Conservation (phyloP, 2,888 invertebrate genomes). For the Acholoe squamosa region DNA sequence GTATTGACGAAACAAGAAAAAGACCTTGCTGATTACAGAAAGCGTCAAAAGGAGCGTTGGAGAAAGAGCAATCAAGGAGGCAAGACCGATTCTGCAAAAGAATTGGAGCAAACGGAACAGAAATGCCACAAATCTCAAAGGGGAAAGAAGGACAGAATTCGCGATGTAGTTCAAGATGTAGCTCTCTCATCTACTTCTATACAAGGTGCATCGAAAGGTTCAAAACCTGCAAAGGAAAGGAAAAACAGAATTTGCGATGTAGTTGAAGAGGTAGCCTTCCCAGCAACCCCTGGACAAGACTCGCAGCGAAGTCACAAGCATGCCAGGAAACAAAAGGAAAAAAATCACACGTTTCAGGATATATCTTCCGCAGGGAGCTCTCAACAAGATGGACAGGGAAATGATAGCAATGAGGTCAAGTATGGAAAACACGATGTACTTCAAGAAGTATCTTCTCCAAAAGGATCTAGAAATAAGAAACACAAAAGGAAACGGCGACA, state of each 20-base stretch:
- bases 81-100: no score
- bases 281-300: not conserved
- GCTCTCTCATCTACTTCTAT: no score
- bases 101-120: no score
- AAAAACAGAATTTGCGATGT: no score
- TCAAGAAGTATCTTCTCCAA: not conserved
- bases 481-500: not conserved
- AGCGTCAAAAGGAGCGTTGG: constrained; percentile 10
- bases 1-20: constrained; percentile 1
- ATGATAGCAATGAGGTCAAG: no score
- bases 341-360: not conserved
- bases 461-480: not conserved
- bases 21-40: constrained; percentile 30
- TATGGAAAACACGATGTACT: not conserved
- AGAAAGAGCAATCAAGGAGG: not conserved
- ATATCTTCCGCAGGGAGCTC: not conserved
- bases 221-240: no score
- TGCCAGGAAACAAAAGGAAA: not conserved
- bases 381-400: no score
- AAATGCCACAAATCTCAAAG: no score
- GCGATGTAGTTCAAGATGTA: no score
- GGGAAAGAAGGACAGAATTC: no score
- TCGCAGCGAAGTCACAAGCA: not conserved
- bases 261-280: no score
- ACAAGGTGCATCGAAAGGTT: no score